phyloP scores from a whole-genome alignment of 2,797 vertebrate genomes.

The Fistularia commersonii region DNA sequence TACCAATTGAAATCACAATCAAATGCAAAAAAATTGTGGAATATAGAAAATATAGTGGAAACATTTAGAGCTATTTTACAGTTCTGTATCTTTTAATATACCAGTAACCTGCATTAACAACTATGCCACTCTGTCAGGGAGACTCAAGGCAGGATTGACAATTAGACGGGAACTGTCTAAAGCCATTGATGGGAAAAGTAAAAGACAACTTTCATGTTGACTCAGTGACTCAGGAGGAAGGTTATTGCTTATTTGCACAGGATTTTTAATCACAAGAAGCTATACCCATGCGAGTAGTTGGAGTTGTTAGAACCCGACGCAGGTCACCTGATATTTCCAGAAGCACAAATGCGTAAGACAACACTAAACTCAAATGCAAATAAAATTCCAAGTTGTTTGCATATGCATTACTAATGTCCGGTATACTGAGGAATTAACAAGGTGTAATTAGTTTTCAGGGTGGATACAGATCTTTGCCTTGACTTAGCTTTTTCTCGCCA shows the following conservation, averaged over 20 bases:
- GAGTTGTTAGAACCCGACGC: slow-evolving; percentile 39
- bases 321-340: slow-evolving; percentile 19
- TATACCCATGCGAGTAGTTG: slow-evolving; percentile 45
- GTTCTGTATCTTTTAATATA: too few species aligned
- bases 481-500: slow-evolving; percentile 41
- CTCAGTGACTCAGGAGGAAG: slow-evolving; percentile 57
- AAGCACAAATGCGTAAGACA: background rate
- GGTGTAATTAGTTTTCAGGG: slow-evolving; percentile 34
- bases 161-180: background rate
- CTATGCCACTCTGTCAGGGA: too few species aligned
- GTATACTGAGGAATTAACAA: slow-evolving; percentile 22
- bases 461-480: slow-evolving; percentile 31
- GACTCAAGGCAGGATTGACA: background rate
- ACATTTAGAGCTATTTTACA: background rate
- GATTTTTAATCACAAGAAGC: slow-evolving; percentile 39
- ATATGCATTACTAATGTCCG: background rate
- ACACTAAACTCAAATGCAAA: background rate
- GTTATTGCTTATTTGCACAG: slow-evolving; percentile 48
- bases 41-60: background rate
- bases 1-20: too few species aligned
- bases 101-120: too few species aligned
- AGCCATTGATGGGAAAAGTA: slow-evolving; percentile 5
- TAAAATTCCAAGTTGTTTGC: slow-evolving; percentile 10
- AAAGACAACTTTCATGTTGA: slow-evolving; percentile 50
- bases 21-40: too few species aligned